These are phyloP conservation scores for Cinclus mexicanus DNA, from an alignment of 2,113 vertebrate genomes.

Conservation along the genomic window DNA sequence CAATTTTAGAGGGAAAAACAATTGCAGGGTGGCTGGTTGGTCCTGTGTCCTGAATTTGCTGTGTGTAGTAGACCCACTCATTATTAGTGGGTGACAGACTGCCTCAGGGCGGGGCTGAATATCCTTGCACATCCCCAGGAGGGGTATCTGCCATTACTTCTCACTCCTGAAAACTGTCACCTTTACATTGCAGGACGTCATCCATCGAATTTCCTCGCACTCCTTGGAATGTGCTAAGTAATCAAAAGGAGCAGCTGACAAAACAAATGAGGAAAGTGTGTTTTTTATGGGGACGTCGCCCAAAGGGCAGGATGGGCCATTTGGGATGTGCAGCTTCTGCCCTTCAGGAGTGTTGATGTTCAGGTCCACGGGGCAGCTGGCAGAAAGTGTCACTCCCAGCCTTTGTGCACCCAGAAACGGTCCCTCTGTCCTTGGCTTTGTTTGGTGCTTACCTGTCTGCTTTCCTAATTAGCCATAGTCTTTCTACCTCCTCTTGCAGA, in stretches of 20 bases:
- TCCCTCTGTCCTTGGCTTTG: not conserved
- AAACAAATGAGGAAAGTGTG: slow-evolving; percentile 53
- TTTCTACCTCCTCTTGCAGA: slow-evolving; percentile 16
- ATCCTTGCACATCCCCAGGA: not conserved
- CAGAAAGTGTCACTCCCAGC: not conserved
- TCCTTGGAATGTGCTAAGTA: slow-evolving; percentile 44
- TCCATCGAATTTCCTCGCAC: not conserved
- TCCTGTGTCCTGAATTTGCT: not conserved
- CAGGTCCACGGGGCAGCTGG: not conserved
- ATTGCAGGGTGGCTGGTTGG: not conserved
- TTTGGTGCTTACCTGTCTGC: slow-evolving; percentile 10
- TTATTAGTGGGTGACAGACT: not conserved
- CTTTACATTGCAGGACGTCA: not conserved
- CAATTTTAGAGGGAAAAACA: not conserved
- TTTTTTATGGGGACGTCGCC: not conserved
- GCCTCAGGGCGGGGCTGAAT: not conserved
- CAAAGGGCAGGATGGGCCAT: not conserved
- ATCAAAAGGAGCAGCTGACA: slow-evolving; percentile 52
- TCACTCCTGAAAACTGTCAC: not conserved
- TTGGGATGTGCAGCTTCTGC: not conserved
- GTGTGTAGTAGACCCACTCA: accelerated
- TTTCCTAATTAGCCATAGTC: slow-evolving; percentile 36
- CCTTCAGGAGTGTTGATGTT: not conserved
- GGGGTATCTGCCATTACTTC: not conserved
- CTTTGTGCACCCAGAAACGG: accelerated